Evolutionary conservation across 2,888 invertebrate species (phyloP).

Genomic region (Apodemia duryi): DNA sequence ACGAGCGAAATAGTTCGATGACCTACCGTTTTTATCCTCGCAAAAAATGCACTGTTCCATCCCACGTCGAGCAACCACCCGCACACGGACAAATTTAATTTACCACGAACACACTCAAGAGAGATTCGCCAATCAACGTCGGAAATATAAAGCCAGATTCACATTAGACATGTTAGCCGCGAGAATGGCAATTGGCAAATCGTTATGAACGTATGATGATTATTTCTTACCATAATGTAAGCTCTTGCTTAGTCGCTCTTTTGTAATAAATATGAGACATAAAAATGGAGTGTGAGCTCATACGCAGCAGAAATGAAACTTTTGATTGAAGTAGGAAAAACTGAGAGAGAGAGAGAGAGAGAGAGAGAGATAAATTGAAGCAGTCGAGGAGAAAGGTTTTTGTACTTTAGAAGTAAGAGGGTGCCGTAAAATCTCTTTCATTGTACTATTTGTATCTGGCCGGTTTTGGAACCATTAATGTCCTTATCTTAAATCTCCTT

Average conservation of each 20-base stretch:
- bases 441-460: too few relatives aligned
- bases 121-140: conserved; percentile 58
- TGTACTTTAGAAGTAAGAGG: too few relatives aligned
- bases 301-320: too few relatives aligned
- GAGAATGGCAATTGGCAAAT: background rate
- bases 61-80: conserved; percentile 71
- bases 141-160: conserved; percentile 23
- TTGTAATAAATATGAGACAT: too few relatives aligned
- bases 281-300: too few relatives aligned
- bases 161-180: conserved; percentile 8
- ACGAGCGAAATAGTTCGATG: conserved; percentile 62
- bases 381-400: too few relatives aligned
- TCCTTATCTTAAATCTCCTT: too few relatives aligned
- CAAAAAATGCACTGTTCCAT: conserved; percentile 77
- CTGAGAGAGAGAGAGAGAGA: too few relatives aligned
- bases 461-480: too few relatives aligned
- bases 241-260: background rate
- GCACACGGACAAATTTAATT: conserved; percentile 50
- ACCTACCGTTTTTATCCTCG: conserved; percentile 65
- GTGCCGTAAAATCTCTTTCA: too few relatives aligned
- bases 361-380: too few relatives aligned
- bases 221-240: background rate
- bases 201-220: background rate
- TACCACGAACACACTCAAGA: conserved; percentile 47
- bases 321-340: too few relatives aligned